Evolutionary conservation across 2,797 vertebrate genomes (phyloP).

Genomic region (Cossypha polioptera): DNA sequence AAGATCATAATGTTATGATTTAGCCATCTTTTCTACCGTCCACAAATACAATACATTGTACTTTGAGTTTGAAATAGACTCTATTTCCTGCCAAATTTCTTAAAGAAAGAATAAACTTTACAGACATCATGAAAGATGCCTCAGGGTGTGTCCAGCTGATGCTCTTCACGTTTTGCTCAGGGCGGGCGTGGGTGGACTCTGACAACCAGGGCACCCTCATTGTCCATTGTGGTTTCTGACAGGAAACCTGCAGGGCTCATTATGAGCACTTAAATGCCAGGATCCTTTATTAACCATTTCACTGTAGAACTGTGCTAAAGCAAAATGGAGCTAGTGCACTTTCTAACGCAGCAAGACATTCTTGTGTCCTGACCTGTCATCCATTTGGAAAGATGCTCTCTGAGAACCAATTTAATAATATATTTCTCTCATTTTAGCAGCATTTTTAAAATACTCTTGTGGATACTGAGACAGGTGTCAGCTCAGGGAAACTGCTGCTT

Average conservation of each 20-base stretch:
- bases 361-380: not conserved
- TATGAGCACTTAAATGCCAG: not conserved
- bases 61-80: slow-evolving; percentile 28
- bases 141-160: not conserved
- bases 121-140: not conserved
- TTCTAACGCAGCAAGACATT: not conserved
- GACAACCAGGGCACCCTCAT: not conserved
- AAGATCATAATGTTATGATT: slow-evolving; percentile 39
- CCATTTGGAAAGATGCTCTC: not conserved
- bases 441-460: not conserved
- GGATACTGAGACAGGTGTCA: not conserved
- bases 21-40: slow-evolving; percentile 18
- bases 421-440: not conserved
- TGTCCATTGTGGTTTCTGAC: not conserved
- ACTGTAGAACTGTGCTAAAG: not conserved
- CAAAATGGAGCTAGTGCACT: not conserved
- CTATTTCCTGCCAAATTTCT: slow-evolving; percentile 24
- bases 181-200: not conserved
- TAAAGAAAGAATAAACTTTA: not conserved
- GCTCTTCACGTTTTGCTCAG: fast-evolving
- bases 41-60: not conserved
- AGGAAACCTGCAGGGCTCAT: not conserved
- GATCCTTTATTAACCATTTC: not conserved
- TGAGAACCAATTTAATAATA: not conserved
- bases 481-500: not conserved